Percentiles rank a stretch among this genome's conserved stretches.
phyloP scores from a whole-genome alignment of 1,140 invertebrate genomes.

The Ephestia elutella region DNA sequence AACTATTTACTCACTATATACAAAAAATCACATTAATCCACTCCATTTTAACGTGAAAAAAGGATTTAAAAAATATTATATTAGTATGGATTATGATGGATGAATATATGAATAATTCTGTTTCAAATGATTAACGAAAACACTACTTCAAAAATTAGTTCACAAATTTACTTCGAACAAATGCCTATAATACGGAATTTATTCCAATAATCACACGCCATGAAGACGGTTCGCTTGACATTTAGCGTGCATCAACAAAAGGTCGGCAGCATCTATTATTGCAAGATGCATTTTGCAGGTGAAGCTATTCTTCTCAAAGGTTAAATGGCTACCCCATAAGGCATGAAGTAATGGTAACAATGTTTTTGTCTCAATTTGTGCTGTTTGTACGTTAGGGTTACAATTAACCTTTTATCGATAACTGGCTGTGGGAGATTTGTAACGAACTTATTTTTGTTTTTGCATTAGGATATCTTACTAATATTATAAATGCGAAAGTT shows the following conservation, averaged over 20 bases:
- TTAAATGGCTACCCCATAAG: background rate
- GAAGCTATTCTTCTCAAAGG: conserved; percentile 2
- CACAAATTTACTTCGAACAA: too few relatives aligned
- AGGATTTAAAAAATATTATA: too few relatives aligned
- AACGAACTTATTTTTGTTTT: background rate
- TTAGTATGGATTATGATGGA: too few relatives aligned
- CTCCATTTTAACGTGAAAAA: too few relatives aligned
- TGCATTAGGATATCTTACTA: too few relatives aligned
- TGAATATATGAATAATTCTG: too few relatives aligned
- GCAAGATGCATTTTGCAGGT: background rate
- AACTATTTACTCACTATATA: too few relatives aligned
- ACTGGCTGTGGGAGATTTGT: background rate
- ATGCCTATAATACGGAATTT: too few relatives aligned
- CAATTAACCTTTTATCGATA: conserved; percentile 1
- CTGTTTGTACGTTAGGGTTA: background rate
- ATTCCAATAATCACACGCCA: background rate
- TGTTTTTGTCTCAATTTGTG: conserved; percentile 2
- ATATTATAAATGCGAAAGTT: too few relatives aligned
- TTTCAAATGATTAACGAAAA: too few relatives aligned
- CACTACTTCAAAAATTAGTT: too few relatives aligned
- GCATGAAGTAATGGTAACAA: background rate
- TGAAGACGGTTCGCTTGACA: background rate
- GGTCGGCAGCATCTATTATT: background rate
- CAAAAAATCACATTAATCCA: too few relatives aligned
- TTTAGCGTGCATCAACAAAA: background rate